Conservation (phyloP, 2,888 invertebrate genomes). For the Oasisia sp. region DNA sequence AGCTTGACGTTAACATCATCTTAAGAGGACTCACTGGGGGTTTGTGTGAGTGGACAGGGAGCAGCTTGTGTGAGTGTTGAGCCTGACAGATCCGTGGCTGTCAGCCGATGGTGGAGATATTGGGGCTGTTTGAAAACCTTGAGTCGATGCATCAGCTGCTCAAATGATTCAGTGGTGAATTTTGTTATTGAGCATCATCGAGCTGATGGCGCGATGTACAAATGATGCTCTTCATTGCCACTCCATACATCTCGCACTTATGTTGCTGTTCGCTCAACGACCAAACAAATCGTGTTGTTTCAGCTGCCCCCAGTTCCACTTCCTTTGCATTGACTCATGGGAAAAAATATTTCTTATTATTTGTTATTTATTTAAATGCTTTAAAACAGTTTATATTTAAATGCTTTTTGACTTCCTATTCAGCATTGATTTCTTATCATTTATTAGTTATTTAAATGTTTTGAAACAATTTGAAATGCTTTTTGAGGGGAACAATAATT, state of each 20-base stretch:
- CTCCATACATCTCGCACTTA: not conserved
- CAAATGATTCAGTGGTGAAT: constrained; percentile 3
- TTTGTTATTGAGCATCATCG: constrained; percentile 9
- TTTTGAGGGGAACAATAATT: not conserved
- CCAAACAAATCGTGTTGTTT: constrained; percentile 17
- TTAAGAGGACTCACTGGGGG: not conserved
- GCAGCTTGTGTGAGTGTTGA: not conserved
- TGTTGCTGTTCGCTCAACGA: not conserved
- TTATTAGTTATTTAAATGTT: not conserved
- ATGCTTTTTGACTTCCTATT: too few species aligned
- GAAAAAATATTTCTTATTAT: not conserved
- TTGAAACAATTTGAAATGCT: not conserved
- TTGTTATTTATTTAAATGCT: not conserved
- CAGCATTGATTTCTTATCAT: too few species aligned
- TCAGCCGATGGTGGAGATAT: not conserved
- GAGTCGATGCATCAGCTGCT: not conserved
- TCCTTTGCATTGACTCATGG: not conserved
- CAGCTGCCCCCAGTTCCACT: not conserved
- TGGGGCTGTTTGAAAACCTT: constrained; percentile 13
- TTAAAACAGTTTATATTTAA: not conserved
- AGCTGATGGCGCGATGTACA: not conserved
- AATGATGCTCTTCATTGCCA: not conserved
- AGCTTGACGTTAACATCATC: not conserved
- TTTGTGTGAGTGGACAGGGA: not conserved
- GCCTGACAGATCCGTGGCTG: not conserved